Percentiles rank a stretch among this genome's conserved stretches.
These are phyloP conservation scores for Himalopsyche anomala DNA, from an alignment of 2,888 invertebrate genomes.

Conservation along the genomic window DNA sequence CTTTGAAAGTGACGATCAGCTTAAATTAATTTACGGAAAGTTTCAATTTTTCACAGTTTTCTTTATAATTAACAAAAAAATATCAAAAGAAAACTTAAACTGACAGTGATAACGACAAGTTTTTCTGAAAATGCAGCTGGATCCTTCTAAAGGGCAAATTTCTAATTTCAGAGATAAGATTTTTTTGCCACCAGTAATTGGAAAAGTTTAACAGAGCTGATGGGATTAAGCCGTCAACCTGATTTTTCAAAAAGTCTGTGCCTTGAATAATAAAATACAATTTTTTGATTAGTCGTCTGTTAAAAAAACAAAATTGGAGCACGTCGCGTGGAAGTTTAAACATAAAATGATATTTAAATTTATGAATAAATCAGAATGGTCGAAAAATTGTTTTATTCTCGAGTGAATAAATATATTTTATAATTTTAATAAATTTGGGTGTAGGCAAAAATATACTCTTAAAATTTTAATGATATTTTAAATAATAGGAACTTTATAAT, in stretches of 20 bases:
- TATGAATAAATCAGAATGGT: not conserved
- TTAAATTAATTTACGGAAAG: not conserved
- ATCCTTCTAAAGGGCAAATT: not conserved
- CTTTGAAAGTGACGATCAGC: too few relatives aligned
- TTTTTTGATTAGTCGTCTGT: conserved; percentile 44
- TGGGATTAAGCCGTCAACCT: conserved; percentile 50
- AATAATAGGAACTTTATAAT: too few relatives aligned
- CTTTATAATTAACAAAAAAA: not conserved
- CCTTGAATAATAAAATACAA: conserved; percentile 41
- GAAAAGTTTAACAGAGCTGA: conserved; percentile 49
- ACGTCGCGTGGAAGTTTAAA: conserved; percentile 20
- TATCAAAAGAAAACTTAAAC: not conserved
- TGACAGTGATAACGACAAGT: not conserved
- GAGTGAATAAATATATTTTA: too few relatives aligned
- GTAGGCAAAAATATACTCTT: too few relatives aligned
- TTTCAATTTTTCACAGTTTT: not conserved
- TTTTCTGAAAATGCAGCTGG: conserved; percentile 24
- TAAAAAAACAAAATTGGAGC: conserved; percentile 40
- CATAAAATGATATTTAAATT: conserved; percentile 10
- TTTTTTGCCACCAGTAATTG: conserved; percentile 49
- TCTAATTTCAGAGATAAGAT: conserved; percentile 50
- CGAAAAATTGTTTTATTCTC: too few relatives aligned
- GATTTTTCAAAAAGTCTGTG: conserved; percentile 5
- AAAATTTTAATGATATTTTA: too few relatives aligned
- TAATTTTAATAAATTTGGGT: too few relatives aligned